Evolutionary conservation across 2,797 vertebrate species (phyloP), one percentile per base, ranked within the genome.

Genomic region (Lophotriccus pileatus): DNA sequence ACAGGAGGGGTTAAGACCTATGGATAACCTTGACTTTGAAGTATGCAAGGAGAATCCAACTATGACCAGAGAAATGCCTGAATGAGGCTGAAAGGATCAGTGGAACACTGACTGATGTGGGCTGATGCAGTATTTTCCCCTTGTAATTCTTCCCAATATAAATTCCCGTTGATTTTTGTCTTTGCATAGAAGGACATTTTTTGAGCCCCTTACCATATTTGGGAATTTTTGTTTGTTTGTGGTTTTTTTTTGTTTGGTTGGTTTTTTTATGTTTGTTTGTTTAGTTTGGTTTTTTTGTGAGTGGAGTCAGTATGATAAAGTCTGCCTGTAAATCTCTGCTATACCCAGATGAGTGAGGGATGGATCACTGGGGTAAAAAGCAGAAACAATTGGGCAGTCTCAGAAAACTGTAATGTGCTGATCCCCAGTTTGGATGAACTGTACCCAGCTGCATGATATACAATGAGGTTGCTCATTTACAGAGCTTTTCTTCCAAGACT

Each of bases 371-470:
- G 7, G 27, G 83, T 82, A 90, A 90, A 89, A 90, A 70, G 19
- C 75, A 89, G 13, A 32, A 47, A 63, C 85, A 92, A 49, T 84
- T 73, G 94, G 39, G 16, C 32, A 83, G 39, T 63, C 59, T 83
- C 11, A 10, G 47, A 74, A 95, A 93, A 56, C 52, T 69, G 55
- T 25, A 66, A 73, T 25, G 37, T 53, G 85, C 82, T 5, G 27
- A 60, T 87, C 49, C 60, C 62, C 60, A 79, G 39, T 81, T 84
- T 88, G 81, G 76, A 94, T 79, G 92, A 96, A 95, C 74, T 76
- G 55, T 76, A 94, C 85, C 87, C 79, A 95, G 93, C 84, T 96
- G 69, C 41, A 74, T 77, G 85, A 96, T 92, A 76, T 27, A 93
- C 56, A 86, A 6, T 84, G 80, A 63, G 47, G 69, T 83, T 81